phyloP scores from a whole-genome alignment of 2,113 vertebrate genomes.

The Propithecus coquereli region DNA sequence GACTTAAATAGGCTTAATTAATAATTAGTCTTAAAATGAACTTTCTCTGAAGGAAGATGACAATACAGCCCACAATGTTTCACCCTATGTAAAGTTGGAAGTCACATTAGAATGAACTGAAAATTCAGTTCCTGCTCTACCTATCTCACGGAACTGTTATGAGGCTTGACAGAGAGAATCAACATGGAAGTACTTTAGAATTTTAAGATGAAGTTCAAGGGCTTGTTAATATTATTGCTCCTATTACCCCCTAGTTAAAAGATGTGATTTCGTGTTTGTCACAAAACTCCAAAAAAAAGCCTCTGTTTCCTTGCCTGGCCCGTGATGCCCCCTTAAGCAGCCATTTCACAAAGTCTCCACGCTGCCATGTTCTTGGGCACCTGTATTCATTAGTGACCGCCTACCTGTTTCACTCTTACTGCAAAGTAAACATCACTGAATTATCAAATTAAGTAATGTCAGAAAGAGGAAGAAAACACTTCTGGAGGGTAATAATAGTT shows the following conservation, averaged over 20 bases:
- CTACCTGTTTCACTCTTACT: conserved; percentile 21
- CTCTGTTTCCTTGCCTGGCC: not conserved
- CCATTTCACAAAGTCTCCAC: not conserved
- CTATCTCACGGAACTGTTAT: not conserved
- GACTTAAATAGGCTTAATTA: not conserved
- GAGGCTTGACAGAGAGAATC: not conserved
- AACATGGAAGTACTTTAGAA: not conserved
- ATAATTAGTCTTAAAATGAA: conserved; percentile 38
- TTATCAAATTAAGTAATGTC: not conserved
- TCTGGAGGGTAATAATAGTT: not conserved
- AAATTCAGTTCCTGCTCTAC: not conserved
- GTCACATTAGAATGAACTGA: conserved; percentile 11
- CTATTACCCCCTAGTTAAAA: conserved; percentile 12
- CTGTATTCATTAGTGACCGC: not conserved
- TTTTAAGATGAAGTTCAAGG: conserved; percentile 7
- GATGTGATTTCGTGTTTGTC: not conserved
- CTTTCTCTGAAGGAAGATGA: not conserved
- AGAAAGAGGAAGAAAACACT: not conserved
- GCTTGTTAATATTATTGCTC: not conserved
- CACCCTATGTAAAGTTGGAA: not conserved
- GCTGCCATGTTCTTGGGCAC: not conserved
- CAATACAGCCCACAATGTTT: not conserved
- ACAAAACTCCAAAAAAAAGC: conserved; percentile 15
- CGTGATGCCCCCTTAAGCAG: not conserved
- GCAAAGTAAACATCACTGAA: not conserved